These are phyloP conservation scores for Dicycla oo DNA, from an alignment of 2,888 invertebrate genomes.

Conservation along the genomic window DNA sequence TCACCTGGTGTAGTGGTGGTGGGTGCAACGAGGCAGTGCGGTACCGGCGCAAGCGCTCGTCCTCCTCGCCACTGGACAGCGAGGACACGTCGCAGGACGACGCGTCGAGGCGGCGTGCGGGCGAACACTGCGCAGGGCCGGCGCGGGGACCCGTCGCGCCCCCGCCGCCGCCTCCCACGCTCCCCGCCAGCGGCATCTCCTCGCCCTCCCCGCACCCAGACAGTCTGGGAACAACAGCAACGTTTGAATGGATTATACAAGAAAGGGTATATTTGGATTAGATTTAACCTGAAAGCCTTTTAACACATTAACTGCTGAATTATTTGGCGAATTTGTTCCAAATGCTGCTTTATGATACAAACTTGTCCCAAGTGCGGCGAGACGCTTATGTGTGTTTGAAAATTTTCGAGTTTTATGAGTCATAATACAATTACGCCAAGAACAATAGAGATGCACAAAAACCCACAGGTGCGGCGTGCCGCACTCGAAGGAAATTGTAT, in stretches of 20 bases:
- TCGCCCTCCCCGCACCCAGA: conserved; percentile 86
- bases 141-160: conserved; percentile 70
- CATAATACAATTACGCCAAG: no score
- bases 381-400: no score
- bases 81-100: conserved; percentile 88
- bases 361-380: no score
- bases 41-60: conserved; percentile 87
- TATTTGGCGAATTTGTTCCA: no score
- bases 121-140: conserved; percentile 87
- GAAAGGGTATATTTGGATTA: background rate
- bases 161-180: conserved; percentile 68
- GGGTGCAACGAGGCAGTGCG: conserved; percentile 78
- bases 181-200: conserved; percentile 86
- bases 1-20: conserved; percentile 66
- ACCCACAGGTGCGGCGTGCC: no score
- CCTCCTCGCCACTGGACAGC: conserved; percentile 88
- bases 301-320: no score
- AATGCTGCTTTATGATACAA: no score
- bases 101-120: conserved; percentile 86
- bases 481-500: no score
- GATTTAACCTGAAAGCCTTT: background rate
- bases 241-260: background rate
- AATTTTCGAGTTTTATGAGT: no score
- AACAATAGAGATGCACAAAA: no score
- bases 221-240: conserved; percentile 77